Evolutionary conservation across 2,888 invertebrate species (phyloP).

Genomic region (Brachyptera putata): DNA sequence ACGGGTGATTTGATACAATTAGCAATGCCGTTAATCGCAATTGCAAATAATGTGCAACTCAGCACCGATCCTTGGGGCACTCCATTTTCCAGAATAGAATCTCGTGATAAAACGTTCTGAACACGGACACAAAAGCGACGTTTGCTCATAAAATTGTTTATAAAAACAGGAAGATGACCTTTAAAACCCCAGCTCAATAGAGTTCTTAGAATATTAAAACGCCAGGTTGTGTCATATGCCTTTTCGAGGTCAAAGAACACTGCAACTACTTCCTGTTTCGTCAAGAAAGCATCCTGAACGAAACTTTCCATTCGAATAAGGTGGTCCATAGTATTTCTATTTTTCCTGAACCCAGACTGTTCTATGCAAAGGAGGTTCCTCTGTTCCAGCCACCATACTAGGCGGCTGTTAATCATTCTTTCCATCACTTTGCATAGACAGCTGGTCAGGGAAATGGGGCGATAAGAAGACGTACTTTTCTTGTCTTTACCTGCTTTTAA

Average conservation of each 20-base stretch:
- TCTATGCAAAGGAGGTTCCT: slow-evolving; percentile 28
- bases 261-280: slow-evolving; percentile 31
- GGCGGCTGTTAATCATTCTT: slow-evolving; percentile 34
- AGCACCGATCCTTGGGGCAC: slow-evolving; percentile 26
- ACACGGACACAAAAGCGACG: slow-evolving; percentile 6
- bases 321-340: slow-evolving; percentile 11
- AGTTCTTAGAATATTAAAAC: slow-evolving; percentile 28
- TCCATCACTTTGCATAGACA: slow-evolving; percentile 30
- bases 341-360: too few relatives aligned
- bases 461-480: slow-evolving; percentile 27
- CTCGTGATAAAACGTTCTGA: slow-evolving; percentile 1
- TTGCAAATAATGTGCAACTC: slow-evolving; percentile 16
- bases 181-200: too few relatives aligned
- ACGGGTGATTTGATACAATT: background rate
- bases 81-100: background rate
- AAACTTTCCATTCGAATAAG: too few relatives aligned
- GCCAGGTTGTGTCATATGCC: too few relatives aligned
- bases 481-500: slow-evolving; percentile 1
- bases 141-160: slow-evolving; percentile 14
- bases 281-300: too few relatives aligned
- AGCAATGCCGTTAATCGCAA: slow-evolving; percentile 17
- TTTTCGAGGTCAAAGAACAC: too few relatives aligned
- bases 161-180: slow-evolving; percentile 27
- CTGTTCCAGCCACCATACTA: slow-evolving; percentile 33
- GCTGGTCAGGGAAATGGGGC: slow-evolving; percentile 36